Evolutionary conservation across 1,140 invertebrate species (phyloP), one percentile per base, ranked within the genome.

Genomic region (Onthophagus taurus): DNA sequence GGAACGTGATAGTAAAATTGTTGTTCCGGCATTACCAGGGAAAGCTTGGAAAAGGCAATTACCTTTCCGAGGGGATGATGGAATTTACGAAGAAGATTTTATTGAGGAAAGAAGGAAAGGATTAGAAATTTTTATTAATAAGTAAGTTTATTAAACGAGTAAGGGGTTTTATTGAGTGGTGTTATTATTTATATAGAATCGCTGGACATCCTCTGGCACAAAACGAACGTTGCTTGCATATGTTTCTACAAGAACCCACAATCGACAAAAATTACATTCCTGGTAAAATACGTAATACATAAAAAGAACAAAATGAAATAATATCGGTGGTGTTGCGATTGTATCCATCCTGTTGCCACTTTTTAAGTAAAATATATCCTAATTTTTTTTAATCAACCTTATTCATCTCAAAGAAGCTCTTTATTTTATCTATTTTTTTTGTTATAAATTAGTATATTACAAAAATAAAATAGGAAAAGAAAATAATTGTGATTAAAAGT

Each of bases 231-330:
- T 99, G 95, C 74, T 80, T 99, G 57, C 97, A 99, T 63, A 99
- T 99, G 89, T 99, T 99, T 75, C 75, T 99, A 43, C 94, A 98
- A 69, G 94, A 97, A 60, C 83, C 84, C 37, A 80, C 84, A 52
- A 98, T 99, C 69, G 95, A 99, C 72, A 96, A 94, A 72, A 98
- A 96, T 71, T 99, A 99, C 70, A 90, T 98, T 47, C 96, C 97
- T 53, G 97, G 97, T 55, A 98, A 98, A 75, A 98, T 99, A 70
- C 79, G 95, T 65, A 97, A 94, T 71, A 89, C 90, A 74, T 89
- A 87, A 61, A 45, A 33, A 9, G n/a, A n/a, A n/a, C n/a, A n/a
- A n/a, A n/a, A n/a, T n/a, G n/a, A n/a, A n/a, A n/a, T n/a, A n/a
- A n/a, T n/a, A n/a, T n/a, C n/a, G n/a, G n/a, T n/a, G n/a, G n/a